Conservation (phyloP, 1,140 invertebrate species). For the Myzus persicae region DNA sequence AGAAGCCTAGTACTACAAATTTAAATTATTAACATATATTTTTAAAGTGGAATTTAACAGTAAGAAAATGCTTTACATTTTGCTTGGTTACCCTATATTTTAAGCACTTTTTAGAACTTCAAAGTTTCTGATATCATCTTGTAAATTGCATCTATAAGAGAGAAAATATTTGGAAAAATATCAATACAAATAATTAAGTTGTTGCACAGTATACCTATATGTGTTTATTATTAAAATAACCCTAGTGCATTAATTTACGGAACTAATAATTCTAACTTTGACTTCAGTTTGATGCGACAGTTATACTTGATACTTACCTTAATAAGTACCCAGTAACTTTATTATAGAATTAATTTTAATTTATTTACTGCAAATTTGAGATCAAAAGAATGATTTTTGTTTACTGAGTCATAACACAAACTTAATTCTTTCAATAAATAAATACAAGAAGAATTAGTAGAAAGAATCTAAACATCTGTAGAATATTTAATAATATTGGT, state of each 20-base stretch:
- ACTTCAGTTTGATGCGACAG: not conserved
- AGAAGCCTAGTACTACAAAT: not conserved
- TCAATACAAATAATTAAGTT: not conserved
- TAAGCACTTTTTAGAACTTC: not conserved
- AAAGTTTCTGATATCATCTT: not conserved
- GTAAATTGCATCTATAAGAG: not conserved
- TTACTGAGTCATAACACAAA: not conserved
- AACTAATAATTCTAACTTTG: not conserved
- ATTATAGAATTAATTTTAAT: not conserved
- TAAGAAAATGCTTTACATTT: not conserved
- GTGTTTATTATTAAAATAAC: not conserved
- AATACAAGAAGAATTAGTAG: too few relatives aligned
- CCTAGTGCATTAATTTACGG: not conserved
- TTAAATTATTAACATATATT: not conserved
- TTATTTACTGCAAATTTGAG: not conserved
- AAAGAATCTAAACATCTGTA: too few relatives aligned
- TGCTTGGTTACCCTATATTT: not conserved
- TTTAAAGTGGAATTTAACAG: not conserved
- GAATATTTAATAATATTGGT: not conserved
- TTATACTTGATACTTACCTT: not conserved
- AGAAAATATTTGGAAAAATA: not conserved
- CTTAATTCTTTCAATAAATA: not conserved
- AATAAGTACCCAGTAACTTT: too few relatives aligned
- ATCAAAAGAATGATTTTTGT: not conserved
- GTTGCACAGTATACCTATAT: not conserved